Base-by-base conservation (phyloP, 1,140 invertebrate genomes). In the Pissodes strobi region DNA sequence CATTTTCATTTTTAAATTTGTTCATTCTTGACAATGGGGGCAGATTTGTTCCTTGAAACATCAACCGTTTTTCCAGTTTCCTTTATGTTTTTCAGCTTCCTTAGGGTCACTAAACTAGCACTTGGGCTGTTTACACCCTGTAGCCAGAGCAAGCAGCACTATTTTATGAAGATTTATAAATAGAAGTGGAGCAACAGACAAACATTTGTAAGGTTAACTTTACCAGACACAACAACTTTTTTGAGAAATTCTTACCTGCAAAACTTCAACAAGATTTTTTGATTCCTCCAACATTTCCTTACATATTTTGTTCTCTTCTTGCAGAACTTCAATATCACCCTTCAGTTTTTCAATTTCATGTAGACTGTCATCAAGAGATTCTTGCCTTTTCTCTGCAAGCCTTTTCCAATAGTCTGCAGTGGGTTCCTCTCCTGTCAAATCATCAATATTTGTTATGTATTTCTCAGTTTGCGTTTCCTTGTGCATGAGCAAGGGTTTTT, bases 401-500 rank as follows among this genome's bases (percentile, higher is more conserved):
- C 83, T 76, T 79, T 87, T 72, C 87, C 87, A 90, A 73, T 89
- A 89, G 65, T 84, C 84, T 70, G 84, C 83, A 65, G 86, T 87
- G 18, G 87, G 83, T 53, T 82, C 80, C 67, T 85, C 83, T 43
- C 83, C 83, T 3, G 83, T 87, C n/a, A 88, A 78, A 74, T 88
- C 87, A 67, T 85, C 79, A 17, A 76, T 79, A 59, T 80, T 77
- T 34, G 86, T 80, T 66, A 82, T 80, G 76, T 78, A 63, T 27
- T 80, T 75, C 49, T 79, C 81, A 21, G 85, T 84, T 77, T 88
- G 86, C 2, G 80, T 71, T 64, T 76, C 79, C 66, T 84, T 82
- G 60, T 87, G 30, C 38, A 46, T 51, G 23, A 69, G 61, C 56
- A 22, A 19, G 18, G 67, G 52, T 18, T 59, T 68, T 25, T 55